Base-by-base conservation (phyloP, 2,797 vertebrate genomes). In the Pachyuromys duprasi region DNA sequence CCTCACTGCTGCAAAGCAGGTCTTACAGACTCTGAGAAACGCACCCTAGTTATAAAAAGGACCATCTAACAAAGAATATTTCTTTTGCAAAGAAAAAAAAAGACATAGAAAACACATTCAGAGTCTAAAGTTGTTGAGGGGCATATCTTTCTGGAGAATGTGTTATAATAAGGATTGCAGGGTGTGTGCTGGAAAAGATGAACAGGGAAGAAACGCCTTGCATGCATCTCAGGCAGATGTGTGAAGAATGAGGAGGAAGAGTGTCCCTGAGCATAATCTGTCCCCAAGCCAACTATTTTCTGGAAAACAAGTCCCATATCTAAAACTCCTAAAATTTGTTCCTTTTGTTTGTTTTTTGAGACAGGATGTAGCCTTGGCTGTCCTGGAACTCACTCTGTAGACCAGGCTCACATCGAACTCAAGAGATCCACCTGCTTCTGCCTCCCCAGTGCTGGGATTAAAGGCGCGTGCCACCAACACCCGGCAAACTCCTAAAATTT, bases 21-120 rank as follows among this genome's bases (percentile, higher is more conserved):
- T 79, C 83, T 84, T 33, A 60, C 76, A 60, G 36, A 70, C 20
- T 81, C 87, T 42, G 63, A 94, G 79, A 91, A 86, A 91, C 4
- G 82, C 74, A 45, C 3, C 13, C 57, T 42, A 4, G 5, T 89
- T 33, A 62, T 88, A 70, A 39, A 93, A 91, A 62, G 31, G 75
- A 53, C 4, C 57, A 83, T 33, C 15, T 93, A 74, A 74, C 26
- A 90, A 95, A 86, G 6, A 3, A 62, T 57, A 65, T 70, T 82
- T 82, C 76, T 57, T 74, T 82, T 92, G 60, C 33, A 92, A 60
- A 60, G 1, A 49, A 49, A 76, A 39, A 89, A 60, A 45, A 80
- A 53, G 80, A 94, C 69, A 63, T 79, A 81, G 45, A 63, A 91
- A 57, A 45, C 14, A 62, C 8, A 82, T 86, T 78, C 33, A 74